These are phyloP conservation scores for Tinamus guttatus DNA, from an alignment of 2,113 vertebrate genomes.

Conservation along the genomic window DNA sequence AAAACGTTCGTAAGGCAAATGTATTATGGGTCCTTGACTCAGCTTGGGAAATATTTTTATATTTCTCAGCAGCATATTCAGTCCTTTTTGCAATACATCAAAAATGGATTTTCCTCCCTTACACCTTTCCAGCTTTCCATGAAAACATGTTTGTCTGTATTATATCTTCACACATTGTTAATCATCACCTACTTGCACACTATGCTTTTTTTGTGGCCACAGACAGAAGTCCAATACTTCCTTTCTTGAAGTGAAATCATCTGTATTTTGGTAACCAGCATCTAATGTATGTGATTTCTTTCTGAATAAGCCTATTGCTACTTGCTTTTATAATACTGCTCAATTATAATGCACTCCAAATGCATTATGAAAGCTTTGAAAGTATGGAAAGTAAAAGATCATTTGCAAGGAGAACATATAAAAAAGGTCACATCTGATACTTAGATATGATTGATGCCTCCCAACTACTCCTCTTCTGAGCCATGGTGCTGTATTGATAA, in stretches of 20 bases:
- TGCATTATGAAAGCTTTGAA: constrained; percentile 15
- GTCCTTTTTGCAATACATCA: background rate
- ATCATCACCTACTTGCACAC: background rate
- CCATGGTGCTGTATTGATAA: constrained; percentile 47
- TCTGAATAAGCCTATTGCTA: background rate
- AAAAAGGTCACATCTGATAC: constrained; percentile 55
- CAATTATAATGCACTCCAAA: constrained; percentile 44
- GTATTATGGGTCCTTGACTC: background rate
- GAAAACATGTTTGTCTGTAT: background rate
- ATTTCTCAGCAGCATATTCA: background rate
- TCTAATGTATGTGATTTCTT: background rate
- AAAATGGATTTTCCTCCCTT: background rate
- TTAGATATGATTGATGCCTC: constrained; percentile 58
- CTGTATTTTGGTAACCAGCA: background rate
- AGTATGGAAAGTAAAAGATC: constrained; percentile 40
- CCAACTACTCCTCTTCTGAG: constrained; percentile 35
- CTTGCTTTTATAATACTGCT: constrained; percentile 5
- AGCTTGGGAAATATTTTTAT: background rate
- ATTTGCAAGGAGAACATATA: constrained; percentile 37
- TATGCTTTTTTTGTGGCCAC: background rate
- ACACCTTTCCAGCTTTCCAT: background rate
- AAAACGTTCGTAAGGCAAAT: background rate
- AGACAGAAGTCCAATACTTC: background rate
- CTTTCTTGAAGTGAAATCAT: background rate
- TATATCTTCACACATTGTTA: background rate